Percentiles rank a stretch among this genome's conserved stretches.
Conservation (phyloP, 2,797 vertebrate genomes). For the Hyperoplus immaculatus region DNA sequence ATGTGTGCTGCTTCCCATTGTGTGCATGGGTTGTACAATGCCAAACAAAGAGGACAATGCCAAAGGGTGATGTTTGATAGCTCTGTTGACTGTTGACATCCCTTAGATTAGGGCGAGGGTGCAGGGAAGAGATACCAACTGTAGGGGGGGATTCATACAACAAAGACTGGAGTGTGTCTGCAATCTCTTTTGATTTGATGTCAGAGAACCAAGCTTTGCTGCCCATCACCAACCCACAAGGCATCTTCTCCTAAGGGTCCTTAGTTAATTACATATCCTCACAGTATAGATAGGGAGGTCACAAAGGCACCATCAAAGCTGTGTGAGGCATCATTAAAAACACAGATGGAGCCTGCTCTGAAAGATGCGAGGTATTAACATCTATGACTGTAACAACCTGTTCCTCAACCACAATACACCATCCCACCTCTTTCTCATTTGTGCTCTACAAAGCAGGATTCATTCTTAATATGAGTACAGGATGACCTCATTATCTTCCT, state of each 20-base stretch:
- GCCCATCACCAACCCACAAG: slow-evolving; percentile 21
- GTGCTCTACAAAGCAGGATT: slow-evolving; percentile 23
- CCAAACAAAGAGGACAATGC: slow-evolving; percentile 21
- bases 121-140: not conserved
- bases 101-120: not conserved
- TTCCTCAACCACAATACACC: slow-evolving; percentile 13
- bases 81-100: slow-evolving; percentile 29
- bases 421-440: not conserved
- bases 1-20: slow-evolving; percentile 44
- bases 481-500: slow-evolving; percentile 27
- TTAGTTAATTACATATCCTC: slow-evolving; percentile 39
- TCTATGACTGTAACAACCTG: slow-evolving; percentile 31
- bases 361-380: slow-evolving; percentile 34
- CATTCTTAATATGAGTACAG: slow-evolving; percentile 9
- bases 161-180: not conserved
- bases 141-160: slow-evolving; percentile 9
- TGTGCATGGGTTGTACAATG: slow-evolving; percentile 19
- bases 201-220: slow-evolving; percentile 19
- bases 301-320: not conserved
- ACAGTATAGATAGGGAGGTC: not conserved
- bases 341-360: slow-evolving; percentile 36
- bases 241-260: slow-evolving; percentile 31
- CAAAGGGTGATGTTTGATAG: slow-evolving; percentile 18
- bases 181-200: slow-evolving; percentile 12
- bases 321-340: slow-evolving; percentile 25